Base-by-base conservation (phyloP, 2,797 vertebrate genomes). In the Hylomyscus alleni region DNA sequence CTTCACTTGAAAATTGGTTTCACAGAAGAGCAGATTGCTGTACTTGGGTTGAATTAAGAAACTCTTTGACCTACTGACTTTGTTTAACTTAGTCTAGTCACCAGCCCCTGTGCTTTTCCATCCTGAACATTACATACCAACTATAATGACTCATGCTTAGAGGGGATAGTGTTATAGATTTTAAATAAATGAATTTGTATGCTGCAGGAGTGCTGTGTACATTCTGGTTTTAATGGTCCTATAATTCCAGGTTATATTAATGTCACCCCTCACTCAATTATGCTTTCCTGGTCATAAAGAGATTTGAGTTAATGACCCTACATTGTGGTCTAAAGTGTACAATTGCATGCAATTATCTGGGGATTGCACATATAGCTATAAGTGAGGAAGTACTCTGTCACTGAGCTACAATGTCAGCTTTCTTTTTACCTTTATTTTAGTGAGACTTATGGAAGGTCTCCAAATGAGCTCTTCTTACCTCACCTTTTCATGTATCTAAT, bases 1-100 rank as follows among this genome's bases (percentile, higher is more conserved):
- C 82, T 96, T 95, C 83, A 84, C 69, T 89, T 95, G 67, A 54
- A 89, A 91, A 52, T 93, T 96, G 73, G 54, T n/a, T 87, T 91
- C 95, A 81, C 11, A 50, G 4, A 17, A 81, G 13, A 40, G 17
- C 47, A 34, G 29, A 93, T 50, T 89, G n/a, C 31, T 60, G 75
- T 56, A 34, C 37, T 50, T 58, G 50, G 7, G 67, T 58, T 69
- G 44, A 93, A 56, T 31, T 76, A 80, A 44, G 37, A 80, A 88
- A 88, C 1, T 56, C 26, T 22, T 76, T 76, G 85, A 91, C 31
- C 13, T 78, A 50, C 31, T 44, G 81, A 85, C 44, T 75, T 56
- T 76, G 60, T 91, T 62, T 87, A 92, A 84, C 26, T 31, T 50
- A 56, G 19, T 31, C 13, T 31, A 8, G 1, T 93, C 44, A n/a